These are phyloP conservation scores for Microcebus tavaratra DNA, from an alignment of 2,113 vertebrate species.

Conservation along the genomic window DNA sequence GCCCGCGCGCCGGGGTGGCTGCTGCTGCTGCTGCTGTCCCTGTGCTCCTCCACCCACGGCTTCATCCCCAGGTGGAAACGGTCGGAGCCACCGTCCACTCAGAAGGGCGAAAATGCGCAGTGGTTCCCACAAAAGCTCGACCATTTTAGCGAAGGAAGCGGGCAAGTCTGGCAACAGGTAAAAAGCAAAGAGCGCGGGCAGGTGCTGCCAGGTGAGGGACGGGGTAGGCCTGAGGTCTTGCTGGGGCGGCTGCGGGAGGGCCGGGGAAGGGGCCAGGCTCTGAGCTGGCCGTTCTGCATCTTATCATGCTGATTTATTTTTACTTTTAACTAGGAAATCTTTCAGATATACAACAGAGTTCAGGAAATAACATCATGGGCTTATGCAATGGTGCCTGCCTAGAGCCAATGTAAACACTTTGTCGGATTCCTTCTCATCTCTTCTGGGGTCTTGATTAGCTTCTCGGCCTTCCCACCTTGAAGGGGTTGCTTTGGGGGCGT, in stretches of 20 bases:
- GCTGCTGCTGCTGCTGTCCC: not conserved
- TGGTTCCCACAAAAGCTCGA: constrained; percentile 85
- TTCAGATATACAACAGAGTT: not conserved
- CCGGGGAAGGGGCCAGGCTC: not conserved
- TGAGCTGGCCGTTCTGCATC: not conserved
- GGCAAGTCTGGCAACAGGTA: constrained; percentile 84
- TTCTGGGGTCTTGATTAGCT: not conserved
- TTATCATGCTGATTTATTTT: not conserved
- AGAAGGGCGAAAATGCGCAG: constrained; percentile 55
- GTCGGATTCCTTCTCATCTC: not conserved
- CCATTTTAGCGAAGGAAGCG: constrained; percentile 83
- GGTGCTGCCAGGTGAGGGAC: no score
- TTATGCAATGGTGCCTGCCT: rapidly evolving
- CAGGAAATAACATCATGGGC: not conserved
- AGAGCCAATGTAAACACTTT: not conserved
- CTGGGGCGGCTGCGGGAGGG: rapidly evolving
- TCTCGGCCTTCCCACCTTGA: not conserved
- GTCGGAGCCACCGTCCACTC: not conserved
- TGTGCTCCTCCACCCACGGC: not conserved
- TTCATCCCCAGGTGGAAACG: not conserved
- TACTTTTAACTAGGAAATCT: not conserved
- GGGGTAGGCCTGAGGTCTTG: rapidly evolving
- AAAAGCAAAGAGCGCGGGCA: not conserved
- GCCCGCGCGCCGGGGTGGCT: not conserved
- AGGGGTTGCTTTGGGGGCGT: not conserved